A percentile compares a stretch with the other conserved stretches of the same genome.
Evolutionary conservation across 2,888 invertebrate genomes (phyloP).

Genomic region (Pseudoips prasinana): DNA sequence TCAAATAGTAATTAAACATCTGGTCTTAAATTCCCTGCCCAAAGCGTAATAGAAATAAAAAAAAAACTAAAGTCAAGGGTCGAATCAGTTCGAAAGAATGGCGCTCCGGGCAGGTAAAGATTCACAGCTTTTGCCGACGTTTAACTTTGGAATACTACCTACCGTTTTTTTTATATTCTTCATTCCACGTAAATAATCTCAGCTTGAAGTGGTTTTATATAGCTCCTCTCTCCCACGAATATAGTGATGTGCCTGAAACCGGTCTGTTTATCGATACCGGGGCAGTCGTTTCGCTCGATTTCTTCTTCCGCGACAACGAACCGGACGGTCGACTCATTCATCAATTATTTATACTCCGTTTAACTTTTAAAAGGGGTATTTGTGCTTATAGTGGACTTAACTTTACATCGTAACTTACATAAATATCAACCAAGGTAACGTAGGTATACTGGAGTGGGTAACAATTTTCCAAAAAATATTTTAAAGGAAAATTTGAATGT

Average conservation of each 20-base stretch:
- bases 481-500: too few species aligned
- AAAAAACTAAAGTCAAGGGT: neutral
- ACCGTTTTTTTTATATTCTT: slow-evolving; percentile 51
- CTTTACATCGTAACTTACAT: slow-evolving; percentile 49
- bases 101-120: too few species aligned
- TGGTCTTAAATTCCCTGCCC: too few species aligned
- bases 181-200: slow-evolving; percentile 43
- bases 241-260: slow-evolving; percentile 47
- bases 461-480: too few species aligned
- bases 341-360: slow-evolving; percentile 61
- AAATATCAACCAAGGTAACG: slow-evolving; percentile 30
- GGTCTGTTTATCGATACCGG: slow-evolving; percentile 52
- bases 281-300: slow-evolving; percentile 58
- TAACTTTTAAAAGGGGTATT: slow-evolving; percentile 51
- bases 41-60: too few species aligned
- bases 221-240: slow-evolving; percentile 55
- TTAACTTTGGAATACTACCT: too few species aligned
- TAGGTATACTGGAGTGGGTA: too few species aligned
- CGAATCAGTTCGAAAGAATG: too few species aligned
- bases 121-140: too few species aligned
- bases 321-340: slow-evolving; percentile 49
- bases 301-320: slow-evolving; percentile 57
- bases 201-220: slow-evolving; percentile 40
- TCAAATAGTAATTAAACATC: too few species aligned
- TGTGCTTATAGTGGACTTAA: slow-evolving; percentile 30